phyloP scores from a whole-genome alignment of 2,797 vertebrate genomes.

The Epinephelus awoara region DNA sequence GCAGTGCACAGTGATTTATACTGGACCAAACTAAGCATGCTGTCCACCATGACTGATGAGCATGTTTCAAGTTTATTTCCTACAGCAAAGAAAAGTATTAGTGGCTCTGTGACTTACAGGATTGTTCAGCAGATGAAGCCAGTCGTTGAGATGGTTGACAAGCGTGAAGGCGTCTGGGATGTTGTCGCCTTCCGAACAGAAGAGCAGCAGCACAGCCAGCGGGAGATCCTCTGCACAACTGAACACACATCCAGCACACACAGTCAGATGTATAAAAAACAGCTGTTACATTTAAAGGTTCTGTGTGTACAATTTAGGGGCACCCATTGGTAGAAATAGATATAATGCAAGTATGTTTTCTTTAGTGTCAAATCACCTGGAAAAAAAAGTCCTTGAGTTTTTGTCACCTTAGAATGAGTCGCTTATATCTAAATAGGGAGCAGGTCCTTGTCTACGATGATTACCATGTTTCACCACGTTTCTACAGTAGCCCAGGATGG shows the following conservation, averaged over 20 bases:
- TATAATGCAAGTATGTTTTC: too few species aligned
- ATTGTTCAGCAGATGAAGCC: constrained; percentile 91
- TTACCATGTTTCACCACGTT: too few species aligned
- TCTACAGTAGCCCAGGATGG: too few species aligned
- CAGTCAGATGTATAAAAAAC: neutral
- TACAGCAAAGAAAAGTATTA: neutral
- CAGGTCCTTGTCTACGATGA: too few species aligned
- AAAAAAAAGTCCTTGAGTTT: too few species aligned
- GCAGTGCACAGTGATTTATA: neutral
- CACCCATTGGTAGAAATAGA: too few species aligned
- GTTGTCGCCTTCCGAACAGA: constrained; percentile 98
- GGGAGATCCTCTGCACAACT: constrained; percentile 86
- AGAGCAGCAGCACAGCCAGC: constrained; percentile 92
- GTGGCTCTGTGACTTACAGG: constrained; percentile 83
- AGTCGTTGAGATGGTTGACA: constrained; percentile 92
- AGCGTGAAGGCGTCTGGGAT: constrained; percentile 95
- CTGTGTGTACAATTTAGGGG: too few species aligned
- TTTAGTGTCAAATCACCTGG: too few species aligned
- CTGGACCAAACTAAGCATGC: neutral
- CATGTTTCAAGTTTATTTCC: neutral
- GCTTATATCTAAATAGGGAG: too few species aligned
- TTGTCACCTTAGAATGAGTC: too few species aligned
- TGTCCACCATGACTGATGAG: neutral
- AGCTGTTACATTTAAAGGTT: neutral
- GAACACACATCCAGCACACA: constrained; percentile 9